These are phyloP conservation scores for Polymixis flavicincta DNA, from an alignment of 2,888 invertebrate genomes.

Conservation along the genomic window DNA sequence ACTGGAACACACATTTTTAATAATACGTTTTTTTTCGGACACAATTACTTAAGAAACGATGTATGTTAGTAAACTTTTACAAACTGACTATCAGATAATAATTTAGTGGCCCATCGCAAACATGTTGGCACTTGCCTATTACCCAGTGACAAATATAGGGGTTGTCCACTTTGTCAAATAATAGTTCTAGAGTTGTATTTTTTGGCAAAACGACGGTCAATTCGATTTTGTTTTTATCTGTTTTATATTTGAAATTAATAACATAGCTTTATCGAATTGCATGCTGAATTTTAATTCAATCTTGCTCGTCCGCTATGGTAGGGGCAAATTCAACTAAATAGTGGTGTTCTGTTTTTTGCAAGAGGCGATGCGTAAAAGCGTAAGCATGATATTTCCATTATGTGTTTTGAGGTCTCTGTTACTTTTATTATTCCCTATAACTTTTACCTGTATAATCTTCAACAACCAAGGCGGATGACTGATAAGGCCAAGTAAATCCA, in stretches of 20 bases:
- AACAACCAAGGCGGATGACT: conserved; percentile 98
- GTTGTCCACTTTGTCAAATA: not conserved
- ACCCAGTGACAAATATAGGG: not conserved
- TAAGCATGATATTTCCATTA: no score
- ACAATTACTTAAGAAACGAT: not conserved
- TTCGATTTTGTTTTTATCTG: not conserved
- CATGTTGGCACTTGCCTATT: not conserved
- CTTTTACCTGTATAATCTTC: conserved; percentile 95
- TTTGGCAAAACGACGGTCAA: not conserved
- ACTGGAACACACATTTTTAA: conserved; percentile 82
- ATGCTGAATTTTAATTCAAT: not conserved
- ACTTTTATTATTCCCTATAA: no score
- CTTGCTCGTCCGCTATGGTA: not conserved
- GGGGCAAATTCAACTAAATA: not conserved
- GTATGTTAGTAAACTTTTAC: not conserved
- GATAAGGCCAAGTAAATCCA: conserved; percentile 94
- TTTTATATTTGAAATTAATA: not conserved
- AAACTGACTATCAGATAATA: not conserved
- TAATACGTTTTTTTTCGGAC: not conserved
- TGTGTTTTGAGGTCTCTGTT: no score
- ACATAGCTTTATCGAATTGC: not conserved
- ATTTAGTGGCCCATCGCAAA: not conserved
- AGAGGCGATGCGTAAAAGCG: no score
- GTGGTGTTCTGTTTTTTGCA: not conserved
- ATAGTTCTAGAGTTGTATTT: not conserved